Percentiles rank a stretch among this genome's conserved stretches.
phyloP scores from a whole-genome alignment of 2,797 vertebrate species.

The Chromobotia macracanthus region DNA sequence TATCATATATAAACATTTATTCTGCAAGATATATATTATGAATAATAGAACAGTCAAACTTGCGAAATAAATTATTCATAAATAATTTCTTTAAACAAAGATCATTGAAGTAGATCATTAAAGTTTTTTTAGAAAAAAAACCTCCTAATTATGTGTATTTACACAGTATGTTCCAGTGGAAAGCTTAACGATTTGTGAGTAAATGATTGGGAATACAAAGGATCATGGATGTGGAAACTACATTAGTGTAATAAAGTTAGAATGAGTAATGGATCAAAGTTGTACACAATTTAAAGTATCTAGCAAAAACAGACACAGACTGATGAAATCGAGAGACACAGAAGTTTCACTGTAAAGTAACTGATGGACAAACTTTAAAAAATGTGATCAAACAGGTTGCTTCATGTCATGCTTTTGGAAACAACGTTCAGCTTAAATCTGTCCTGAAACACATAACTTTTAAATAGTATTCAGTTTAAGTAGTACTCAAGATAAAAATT shows the following conservation, averaged over 20 bases:
- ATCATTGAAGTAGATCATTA: neutral
- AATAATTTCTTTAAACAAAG: slow-evolving; percentile 15
- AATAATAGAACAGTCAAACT: slow-evolving; percentile 1
- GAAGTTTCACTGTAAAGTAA: too few relatives aligned
- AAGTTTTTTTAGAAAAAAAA: neutral
- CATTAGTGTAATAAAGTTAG: neutral
- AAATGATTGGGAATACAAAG: neutral
- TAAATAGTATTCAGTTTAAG: too few relatives aligned
- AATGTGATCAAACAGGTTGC: too few relatives aligned
- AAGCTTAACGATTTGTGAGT: neutral
- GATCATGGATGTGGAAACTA: neutral
- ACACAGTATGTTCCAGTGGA: neutral
- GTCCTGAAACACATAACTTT: too few relatives aligned
- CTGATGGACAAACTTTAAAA: too few relatives aligned
- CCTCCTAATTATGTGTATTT: neutral
- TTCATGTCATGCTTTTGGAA: too few relatives aligned
- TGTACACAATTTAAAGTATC: neutral
- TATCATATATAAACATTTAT: neutral
- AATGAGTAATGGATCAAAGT: neutral
- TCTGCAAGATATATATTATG: neutral
- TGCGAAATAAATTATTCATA: slow-evolving; percentile 18
- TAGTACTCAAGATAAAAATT: too few relatives aligned
- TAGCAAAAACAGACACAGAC: neutral
- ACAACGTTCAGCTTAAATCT: too few relatives aligned
- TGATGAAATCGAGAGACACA: too few relatives aligned